These are phyloP conservation scores for Hippopotamyrus pictus DNA, from an alignment of 2,797 vertebrate genomes.

Conservation along the genomic window DNA sequence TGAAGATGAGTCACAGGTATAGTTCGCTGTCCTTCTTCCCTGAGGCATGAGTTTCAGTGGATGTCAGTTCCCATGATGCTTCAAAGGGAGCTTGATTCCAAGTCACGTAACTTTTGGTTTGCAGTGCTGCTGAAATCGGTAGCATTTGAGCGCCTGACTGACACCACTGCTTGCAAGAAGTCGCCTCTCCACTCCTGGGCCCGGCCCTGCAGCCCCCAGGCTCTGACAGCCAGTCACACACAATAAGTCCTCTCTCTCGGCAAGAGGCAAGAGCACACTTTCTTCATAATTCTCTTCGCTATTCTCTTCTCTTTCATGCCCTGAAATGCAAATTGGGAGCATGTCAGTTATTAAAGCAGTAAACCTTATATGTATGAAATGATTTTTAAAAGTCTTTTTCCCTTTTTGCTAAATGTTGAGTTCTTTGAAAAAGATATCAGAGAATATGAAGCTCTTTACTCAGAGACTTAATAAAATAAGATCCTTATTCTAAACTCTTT, in stretches of 20 bases:
- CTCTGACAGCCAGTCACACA: constrained; percentile 73
- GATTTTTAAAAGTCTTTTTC: constrained; percentile 34
- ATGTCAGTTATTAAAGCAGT: constrained; percentile 53
- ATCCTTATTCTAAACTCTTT: constrained; percentile 10
- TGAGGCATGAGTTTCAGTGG: background rate
- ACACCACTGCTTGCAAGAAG: constrained; percentile 41
- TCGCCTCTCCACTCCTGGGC: constrained; percentile 51
- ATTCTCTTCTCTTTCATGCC: constrained; percentile 64
- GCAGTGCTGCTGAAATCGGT: background rate
- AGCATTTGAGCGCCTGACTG: constrained; percentile 8
- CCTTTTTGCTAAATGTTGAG: constrained; percentile 35
- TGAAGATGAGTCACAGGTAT: background rate
- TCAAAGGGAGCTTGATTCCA: background rate
- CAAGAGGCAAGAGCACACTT: constrained; percentile 61
- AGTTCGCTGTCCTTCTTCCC: background rate
- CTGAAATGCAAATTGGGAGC: constrained; percentile 58
- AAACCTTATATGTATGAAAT: constrained; percentile 38
- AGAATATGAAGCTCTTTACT: background rate
- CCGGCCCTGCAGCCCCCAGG: constrained; percentile 59
- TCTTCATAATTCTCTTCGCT: constrained; percentile 67
- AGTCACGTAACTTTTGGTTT: constrained; percentile 2
- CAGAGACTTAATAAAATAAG: background rate
- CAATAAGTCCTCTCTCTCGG: constrained; percentile 73
- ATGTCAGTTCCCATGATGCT: background rate
- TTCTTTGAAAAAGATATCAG: constrained; percentile 24